Percentiles rank a stretch among this genome's conserved stretches.
These are phyloP conservation scores for Benitochromis conjunctus DNA, from an alignment of 2,113 vertebrate species.

Conservation along the genomic window DNA sequence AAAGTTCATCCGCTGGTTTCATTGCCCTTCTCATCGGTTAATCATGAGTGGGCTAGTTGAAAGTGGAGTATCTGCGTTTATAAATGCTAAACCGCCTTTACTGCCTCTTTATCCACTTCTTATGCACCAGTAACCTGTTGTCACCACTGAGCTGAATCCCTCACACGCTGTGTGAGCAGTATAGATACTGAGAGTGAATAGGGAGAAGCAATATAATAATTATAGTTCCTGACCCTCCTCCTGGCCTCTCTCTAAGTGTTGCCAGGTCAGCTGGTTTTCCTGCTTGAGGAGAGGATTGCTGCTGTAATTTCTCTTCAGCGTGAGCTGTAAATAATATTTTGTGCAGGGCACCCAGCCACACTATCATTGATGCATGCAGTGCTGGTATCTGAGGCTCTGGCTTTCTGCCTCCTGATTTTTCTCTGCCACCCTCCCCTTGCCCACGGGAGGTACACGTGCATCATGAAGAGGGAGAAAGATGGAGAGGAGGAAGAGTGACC, in stretches of 20 bases:
- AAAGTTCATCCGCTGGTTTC: slow-evolving; percentile 29
- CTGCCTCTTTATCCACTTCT: slow-evolving; percentile 38
- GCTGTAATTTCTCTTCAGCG: slow-evolving; percentile 55
- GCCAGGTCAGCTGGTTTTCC: slow-evolving; percentile 68
- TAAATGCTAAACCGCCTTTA: slow-evolving; percentile 33
- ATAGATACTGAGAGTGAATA: slow-evolving; percentile 66
- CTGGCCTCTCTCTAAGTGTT: slow-evolving; percentile 53
- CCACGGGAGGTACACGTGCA: slow-evolving; percentile 43
- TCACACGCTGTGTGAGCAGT: slow-evolving; percentile 51
- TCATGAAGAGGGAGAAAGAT: not conserved
- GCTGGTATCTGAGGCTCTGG: slow-evolving; percentile 47
- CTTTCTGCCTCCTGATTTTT: slow-evolving; percentile 38
- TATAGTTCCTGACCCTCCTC: slow-evolving; percentile 59
- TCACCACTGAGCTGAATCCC: slow-evolving; percentile 40
- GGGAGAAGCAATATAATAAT: slow-evolving; percentile 70
- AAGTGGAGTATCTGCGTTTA: slow-evolving; percentile 15
- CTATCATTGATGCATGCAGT: slow-evolving; percentile 54
- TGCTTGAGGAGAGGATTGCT: slow-evolving; percentile 49
- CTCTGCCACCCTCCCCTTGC: slow-evolving; percentile 19
- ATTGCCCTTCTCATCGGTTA: slow-evolving; percentile 6
- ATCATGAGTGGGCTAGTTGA: slow-evolving; percentile 5
- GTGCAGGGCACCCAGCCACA: slow-evolving; percentile 40
- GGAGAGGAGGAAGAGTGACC: not conserved
- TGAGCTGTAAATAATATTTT: slow-evolving; percentile 73
- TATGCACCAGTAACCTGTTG: slow-evolving; percentile 65